Conservation (phyloP, 1,140 invertebrate species). For the Heterodera carotae region DNA sequence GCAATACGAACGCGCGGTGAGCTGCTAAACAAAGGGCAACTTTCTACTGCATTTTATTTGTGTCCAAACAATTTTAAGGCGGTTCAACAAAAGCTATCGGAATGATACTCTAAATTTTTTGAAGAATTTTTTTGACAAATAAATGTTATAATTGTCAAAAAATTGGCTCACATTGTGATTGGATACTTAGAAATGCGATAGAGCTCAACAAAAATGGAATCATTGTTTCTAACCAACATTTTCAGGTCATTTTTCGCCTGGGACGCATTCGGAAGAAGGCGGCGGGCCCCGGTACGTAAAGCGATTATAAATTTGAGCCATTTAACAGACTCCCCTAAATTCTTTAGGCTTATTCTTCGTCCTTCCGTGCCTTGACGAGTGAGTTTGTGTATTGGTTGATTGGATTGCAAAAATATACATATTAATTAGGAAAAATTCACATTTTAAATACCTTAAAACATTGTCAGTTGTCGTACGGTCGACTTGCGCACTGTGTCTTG, state of each 20-base stretch:
- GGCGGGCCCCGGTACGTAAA: conserved; percentile 65
- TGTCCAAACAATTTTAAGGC: too few relatives aligned
- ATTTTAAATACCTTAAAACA: background rate
- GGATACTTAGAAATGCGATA: too few relatives aligned
- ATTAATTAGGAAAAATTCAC: too few relatives aligned
- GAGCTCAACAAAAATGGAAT: too few relatives aligned
- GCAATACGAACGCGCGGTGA: conserved; percentile 68
- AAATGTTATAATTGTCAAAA: too few relatives aligned
- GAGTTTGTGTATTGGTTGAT: background rate
- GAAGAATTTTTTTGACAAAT: too few relatives aligned
- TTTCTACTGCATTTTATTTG: too few relatives aligned
- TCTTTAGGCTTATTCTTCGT: conserved; percentile 78
- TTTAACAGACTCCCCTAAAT: background rate
- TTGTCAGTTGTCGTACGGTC: conserved; percentile 74
- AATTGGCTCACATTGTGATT: too few relatives aligned
- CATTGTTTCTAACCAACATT: background rate
- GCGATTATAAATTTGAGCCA: background rate
- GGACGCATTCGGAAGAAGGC: conserved; percentile 69
- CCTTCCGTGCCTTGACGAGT: conserved; percentile 81
- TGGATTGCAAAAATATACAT: too few relatives aligned
- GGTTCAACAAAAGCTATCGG: too few relatives aligned
- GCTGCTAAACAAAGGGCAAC: too few relatives aligned
- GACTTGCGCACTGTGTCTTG: conserved; percentile 70
- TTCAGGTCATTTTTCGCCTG: conserved; percentile 71
- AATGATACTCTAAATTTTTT: too few relatives aligned